Percentiles rank a stretch among this genome's conserved stretches.
These are phyloP conservation scores for Drosophila lacicola DNA, from an alignment of 2,888 invertebrate genomes.

Conservation along the genomic window DNA sequence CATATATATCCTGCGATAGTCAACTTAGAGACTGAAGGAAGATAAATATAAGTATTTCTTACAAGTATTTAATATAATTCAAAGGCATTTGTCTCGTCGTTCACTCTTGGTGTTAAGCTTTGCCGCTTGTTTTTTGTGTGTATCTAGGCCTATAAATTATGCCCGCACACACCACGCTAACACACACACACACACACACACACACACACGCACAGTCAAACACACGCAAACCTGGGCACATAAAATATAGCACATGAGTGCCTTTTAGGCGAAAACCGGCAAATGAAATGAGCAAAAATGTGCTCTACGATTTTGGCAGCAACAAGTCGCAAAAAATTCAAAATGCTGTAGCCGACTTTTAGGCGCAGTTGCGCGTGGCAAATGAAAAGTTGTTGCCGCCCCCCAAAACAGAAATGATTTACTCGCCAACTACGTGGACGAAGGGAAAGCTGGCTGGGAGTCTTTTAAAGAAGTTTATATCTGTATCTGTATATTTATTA, in stretches of 20 bases:
- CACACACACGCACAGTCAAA: neutral
- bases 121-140: neutral
- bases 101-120: no score
- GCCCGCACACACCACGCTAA: constrained; percentile 9
- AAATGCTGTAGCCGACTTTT: constrained; percentile 41
- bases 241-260: constrained; percentile 70
- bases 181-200: neutral
- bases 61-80: neutral
- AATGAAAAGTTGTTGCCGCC: constrained; percentile 62
- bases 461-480: neutral
- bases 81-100: neutral
- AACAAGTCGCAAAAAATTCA: constrained; percentile 55
- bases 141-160: constrained; percentile 60
- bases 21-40: no score
- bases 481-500: constrained; percentile 11
- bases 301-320: constrained; percentile 28
- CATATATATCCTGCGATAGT: no score
- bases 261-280: constrained; percentile 46
- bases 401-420: constrained; percentile 70
- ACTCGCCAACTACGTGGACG: constrained; percentile 22
- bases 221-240: constrained; percentile 35
- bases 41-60: neutral
- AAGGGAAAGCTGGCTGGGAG: neutral
- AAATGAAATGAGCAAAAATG: constrained; percentile 6
- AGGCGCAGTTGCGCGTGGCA: constrained; percentile 43